A percentile compares a stretch with the other conserved stretches of the same genome.
These are phyloP conservation scores for human DNA, from an alignment of 2,113 vertebrate genomes.

Conservation along the genomic window GRCh38 chr11:40538001-40538500, in stretches of 20 bases:
- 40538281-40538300: too few relatives aligned
- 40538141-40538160: neutral
- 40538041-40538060: neutral
- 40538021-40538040: neutral
- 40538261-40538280: too few relatives aligned
- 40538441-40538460: too few relatives aligned
- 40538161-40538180: neutral
- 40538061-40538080: neutral
- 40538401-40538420: too few relatives aligned
- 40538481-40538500: too few relatives aligned
- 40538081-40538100: neutral
- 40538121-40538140: neutral
- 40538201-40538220: neutral
- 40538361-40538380: too few relatives aligned
- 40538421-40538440: too few relatives aligned
- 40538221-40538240: neutral
- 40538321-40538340: too few relatives aligned
- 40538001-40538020: neutral
- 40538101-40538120: neutral
- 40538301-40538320: too few relatives aligned
- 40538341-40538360: too few relatives aligned
- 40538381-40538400: too few relatives aligned
- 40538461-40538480: too few relatives aligned
- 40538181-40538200: neutral
- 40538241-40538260: neutral